Conservation (phyloP, 2,113 vertebrate species). For the Gracilinanus agilis region DNA sequence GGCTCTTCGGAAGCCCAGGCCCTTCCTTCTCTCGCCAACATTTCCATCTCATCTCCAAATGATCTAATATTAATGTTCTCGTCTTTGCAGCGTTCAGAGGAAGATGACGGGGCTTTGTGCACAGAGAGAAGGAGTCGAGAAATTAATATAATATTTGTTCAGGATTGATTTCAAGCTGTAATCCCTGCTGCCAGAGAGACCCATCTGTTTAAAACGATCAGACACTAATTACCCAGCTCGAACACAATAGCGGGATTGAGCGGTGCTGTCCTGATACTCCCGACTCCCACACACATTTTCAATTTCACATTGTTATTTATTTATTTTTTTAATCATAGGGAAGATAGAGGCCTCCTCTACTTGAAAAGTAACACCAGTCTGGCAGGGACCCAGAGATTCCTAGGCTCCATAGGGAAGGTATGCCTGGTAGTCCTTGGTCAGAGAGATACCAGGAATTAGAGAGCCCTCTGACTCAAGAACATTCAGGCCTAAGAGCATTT, state of each 20-base stretch:
- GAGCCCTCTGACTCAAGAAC: constrained; percentile 24
- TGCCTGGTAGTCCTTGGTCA: constrained; percentile 47
- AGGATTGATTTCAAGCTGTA: constrained; percentile 85
- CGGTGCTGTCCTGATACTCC: constrained; percentile 68
- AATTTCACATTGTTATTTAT: constrained; percentile 76
- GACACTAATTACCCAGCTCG: constrained; percentile 82
- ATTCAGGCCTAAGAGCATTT: background rate
- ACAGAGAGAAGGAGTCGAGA: constrained; percentile 83
- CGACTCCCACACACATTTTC: constrained; percentile 64
- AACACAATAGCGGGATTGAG: constrained; percentile 77
- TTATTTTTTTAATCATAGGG: constrained; percentile 8
- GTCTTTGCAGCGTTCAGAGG: constrained; percentile 72
- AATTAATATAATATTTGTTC: constrained; percentile 84
- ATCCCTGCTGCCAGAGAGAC: constrained; percentile 82
- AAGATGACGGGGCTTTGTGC: constrained; percentile 81
- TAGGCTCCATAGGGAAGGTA: constrained; percentile 1
- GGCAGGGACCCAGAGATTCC: constrained; percentile 60
- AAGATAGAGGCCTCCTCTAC: constrained; percentile 60
- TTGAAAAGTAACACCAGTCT: constrained; percentile 44
- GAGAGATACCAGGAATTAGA: constrained; percentile 41
- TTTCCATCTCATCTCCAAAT: constrained; percentile 82
- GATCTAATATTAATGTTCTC: constrained; percentile 86
- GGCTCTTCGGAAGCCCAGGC: constrained; percentile 62
- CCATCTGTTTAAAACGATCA: constrained; percentile 84
- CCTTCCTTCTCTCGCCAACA: constrained; percentile 66